Conservation (phyloP, 2,888 invertebrate genomes). For the Terebella lapidaria region DNA sequence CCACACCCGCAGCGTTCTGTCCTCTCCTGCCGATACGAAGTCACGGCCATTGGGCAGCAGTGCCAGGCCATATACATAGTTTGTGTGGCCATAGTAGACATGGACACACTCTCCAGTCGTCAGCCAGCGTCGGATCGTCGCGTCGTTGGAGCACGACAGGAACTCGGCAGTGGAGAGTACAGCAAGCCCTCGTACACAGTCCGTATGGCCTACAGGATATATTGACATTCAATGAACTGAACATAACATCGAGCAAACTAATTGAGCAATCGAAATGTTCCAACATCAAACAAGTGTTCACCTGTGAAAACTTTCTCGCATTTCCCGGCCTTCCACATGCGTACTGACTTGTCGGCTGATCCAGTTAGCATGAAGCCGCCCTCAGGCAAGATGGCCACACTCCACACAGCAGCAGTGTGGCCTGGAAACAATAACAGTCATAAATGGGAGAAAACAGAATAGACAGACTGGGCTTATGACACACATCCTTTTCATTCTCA, state of each 20-base stretch:
- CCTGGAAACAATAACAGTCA: conserved; percentile 35
- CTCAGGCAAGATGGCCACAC: conserved; percentile 54
- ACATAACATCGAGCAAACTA: background rate
- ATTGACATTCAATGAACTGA: too few relatives aligned
- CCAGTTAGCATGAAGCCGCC: conserved; percentile 68
- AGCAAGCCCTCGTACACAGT: conserved; percentile 80
- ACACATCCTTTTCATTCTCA: too few relatives aligned
- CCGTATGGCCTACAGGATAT: conserved; percentile 71
- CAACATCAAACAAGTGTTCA: too few relatives aligned
- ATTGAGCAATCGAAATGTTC: too few relatives aligned
- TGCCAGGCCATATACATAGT: conserved; percentile 72
- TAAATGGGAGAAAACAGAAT: background rate
- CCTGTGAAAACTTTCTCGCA: conserved; percentile 66
- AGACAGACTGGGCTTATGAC: too few relatives aligned
- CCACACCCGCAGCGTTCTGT: conserved; percentile 81
- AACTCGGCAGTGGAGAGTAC: conserved; percentile 65
- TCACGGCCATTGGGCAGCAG: conserved; percentile 57
- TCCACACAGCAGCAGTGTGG: conserved; percentile 79
- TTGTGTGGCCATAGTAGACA: conserved; percentile 72
- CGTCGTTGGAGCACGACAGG: conserved; percentile 89
- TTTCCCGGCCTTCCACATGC: conserved; percentile 73
- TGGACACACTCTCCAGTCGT: conserved; percentile 67
- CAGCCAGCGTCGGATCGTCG: conserved; percentile 76
- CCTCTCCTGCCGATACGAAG: conserved; percentile 75
- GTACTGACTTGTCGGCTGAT: conserved; percentile 87